A percentile compares a stretch with the other conserved stretches of the same genome.
Evolutionary conservation across 2,888 invertebrate species (phyloP).

Genomic region (Sarcophaga variegata): DNA sequence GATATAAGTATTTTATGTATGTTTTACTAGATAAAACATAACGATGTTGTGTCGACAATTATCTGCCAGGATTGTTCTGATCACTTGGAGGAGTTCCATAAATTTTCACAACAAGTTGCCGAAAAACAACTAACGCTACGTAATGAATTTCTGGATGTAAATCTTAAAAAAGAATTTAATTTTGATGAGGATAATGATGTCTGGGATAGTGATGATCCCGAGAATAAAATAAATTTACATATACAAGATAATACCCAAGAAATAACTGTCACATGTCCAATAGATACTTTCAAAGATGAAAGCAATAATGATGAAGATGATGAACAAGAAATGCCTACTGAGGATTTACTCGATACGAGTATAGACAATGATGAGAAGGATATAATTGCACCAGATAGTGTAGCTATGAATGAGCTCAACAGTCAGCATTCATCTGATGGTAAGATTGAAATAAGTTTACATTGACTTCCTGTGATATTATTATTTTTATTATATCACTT

Average conservation of each 20-base stretch:
- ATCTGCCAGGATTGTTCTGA: constrained; percentile 71
- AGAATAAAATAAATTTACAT: constrained; percentile 9
- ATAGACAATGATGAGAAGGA: constrained; percentile 51
- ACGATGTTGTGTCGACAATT: constrained; percentile 70
- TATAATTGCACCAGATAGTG: constrained; percentile 53
- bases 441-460: constrained; percentile 8
- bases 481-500: too few relatives aligned
- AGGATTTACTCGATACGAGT: constrained; percentile 43
- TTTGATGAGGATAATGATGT: constrained; percentile 41
- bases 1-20: neutral
- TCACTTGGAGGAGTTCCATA: constrained; percentile 70
- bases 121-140: constrained; percentile 68
- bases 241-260: constrained; percentile 19
- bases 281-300: constrained; percentile 60
- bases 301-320: constrained; percentile 59
- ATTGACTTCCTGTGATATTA: too few relatives aligned
- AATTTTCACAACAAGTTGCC: constrained; percentile 69
- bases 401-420: constrained; percentile 22
- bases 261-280: constrained; percentile 45
- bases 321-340: constrained; percentile 56
- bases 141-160: constrained; percentile 70
- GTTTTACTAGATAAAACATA: constrained; percentile 64
- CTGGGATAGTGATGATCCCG: constrained; percentile 30
- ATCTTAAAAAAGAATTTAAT: constrained; percentile 62
- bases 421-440: constrained; percentile 52